phyloP scores from a whole-genome alignment of 2,888 invertebrate genomes.

The Lasioglossum zephyrum region DNA sequence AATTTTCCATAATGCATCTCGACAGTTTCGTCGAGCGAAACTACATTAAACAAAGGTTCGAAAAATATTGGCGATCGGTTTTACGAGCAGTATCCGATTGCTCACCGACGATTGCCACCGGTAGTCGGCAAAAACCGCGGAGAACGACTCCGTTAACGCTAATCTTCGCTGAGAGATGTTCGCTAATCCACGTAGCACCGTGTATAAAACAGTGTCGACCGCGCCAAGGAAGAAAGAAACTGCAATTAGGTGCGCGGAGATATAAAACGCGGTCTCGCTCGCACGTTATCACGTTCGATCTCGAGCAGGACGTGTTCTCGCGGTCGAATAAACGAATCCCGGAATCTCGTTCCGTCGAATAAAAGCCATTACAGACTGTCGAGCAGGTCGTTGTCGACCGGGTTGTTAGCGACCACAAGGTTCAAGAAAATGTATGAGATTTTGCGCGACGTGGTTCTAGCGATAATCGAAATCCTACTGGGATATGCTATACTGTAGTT shows the following conservation, averaged over 20 bases:
- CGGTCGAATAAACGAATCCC: slow-evolving; percentile 5
- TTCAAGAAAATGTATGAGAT: background rate
- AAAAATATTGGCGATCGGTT: background rate
- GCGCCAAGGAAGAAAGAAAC: background rate
- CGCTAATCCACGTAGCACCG: background rate
- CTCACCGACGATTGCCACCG: background rate
- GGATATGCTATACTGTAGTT: background rate
- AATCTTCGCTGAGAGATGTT: slow-evolving; percentile 9
- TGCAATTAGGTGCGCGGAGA: slow-evolving; percentile 40
- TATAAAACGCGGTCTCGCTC: slow-evolving; percentile 34
- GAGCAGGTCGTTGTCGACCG: background rate
- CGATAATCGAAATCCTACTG: no score
- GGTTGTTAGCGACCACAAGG: background rate
- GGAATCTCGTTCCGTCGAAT: slow-evolving; percentile 32
- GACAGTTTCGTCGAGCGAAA: no score
- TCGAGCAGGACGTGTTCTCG: background rate
- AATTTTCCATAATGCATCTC: no score
- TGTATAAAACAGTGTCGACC: slow-evolving; percentile 5
- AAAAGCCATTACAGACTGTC: slow-evolving; percentile 27
- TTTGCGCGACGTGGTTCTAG: background rate
- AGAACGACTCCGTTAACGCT: background rate
- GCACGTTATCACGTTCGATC: slow-evolving; percentile 32
- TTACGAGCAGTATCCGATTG: background rate
- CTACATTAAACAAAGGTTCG: background rate
- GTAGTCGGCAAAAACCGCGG: background rate